Percentiles rank a stretch among this genome's conserved stretches.
phyloP scores from a whole-genome alignment of 2,797 vertebrate genomes.

The Natrix natrix region DNA sequence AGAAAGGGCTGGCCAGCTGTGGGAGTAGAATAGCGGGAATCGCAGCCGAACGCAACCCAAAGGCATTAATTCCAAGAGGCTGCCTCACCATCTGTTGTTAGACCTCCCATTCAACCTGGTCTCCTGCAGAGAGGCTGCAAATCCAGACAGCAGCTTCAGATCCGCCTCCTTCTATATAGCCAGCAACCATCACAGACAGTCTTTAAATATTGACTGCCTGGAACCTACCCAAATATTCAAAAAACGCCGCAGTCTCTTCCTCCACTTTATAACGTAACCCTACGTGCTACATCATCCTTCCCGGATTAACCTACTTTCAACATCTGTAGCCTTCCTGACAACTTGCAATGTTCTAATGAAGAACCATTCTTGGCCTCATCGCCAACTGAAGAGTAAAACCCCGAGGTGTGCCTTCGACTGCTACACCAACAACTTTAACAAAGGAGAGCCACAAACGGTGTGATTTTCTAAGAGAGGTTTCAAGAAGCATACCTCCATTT shows the following conservation, averaged over 20 bases:
- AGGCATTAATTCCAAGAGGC: background rate
- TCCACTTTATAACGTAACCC: background rate
- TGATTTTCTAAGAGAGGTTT: fast-evolving
- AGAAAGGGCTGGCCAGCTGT: background rate
- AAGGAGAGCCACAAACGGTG: fast-evolving
- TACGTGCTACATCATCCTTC: background rate
- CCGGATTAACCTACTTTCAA: background rate
- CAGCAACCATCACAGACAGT: background rate
- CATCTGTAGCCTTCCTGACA: background rate
- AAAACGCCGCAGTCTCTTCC: background rate
- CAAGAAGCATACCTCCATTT: fast-evolving
- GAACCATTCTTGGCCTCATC: background rate
- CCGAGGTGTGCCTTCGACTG: background rate
- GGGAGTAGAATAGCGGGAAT: background rate
- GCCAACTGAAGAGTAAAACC: background rate
- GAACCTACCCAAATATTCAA: background rate
- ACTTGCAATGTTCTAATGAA: fast-evolving
- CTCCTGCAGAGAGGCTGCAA: background rate
- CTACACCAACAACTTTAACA: background rate
- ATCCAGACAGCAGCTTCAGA: background rate
- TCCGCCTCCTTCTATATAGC: background rate
- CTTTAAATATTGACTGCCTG: too few species aligned
- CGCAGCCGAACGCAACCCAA: background rate
- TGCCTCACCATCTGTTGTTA: background rate
- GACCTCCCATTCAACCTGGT: background rate